Percentiles rank a stretch among this genome's conserved stretches.
Evolutionary conservation across 1,140 invertebrate species (phyloP).

Genomic region (Leptinotarsa undecemlineata): DNA sequence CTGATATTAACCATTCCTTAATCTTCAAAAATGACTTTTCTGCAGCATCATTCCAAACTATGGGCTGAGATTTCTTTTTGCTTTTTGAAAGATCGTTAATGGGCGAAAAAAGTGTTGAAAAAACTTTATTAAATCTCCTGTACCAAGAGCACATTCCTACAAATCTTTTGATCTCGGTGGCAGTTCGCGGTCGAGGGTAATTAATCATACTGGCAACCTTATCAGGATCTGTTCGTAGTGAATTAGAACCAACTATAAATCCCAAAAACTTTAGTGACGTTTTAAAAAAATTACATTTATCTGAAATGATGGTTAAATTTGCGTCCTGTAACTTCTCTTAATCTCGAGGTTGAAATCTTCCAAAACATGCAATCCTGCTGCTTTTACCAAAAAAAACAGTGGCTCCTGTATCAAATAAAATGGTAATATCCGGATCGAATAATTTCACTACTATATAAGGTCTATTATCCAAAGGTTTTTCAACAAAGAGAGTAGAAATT

Average conservation of each 20-base stretch:
- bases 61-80: conserved; percentile 21
- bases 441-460: conserved; percentile 7
- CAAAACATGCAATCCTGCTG: neutral
- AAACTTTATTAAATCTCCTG: conserved; percentile 22
- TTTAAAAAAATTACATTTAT: conserved; percentile 49
- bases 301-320: conserved; percentile 30
- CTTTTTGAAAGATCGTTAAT: conserved; percentile 37
- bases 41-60: conserved; percentile 21
- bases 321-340: neutral
- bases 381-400: neutral
- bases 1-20: conserved; percentile 35
- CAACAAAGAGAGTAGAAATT: conserved; percentile 16
- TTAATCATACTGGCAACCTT: conserved; percentile 40
- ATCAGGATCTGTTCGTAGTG: conserved; percentile 38
- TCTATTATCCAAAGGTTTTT: conserved; percentile 15
- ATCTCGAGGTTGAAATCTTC: neutral
- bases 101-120: conserved; percentile 36
- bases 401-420: neutral
- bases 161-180: neutral
- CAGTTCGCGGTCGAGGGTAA: neutral
- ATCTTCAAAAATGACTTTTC: conserved; percentile 36
- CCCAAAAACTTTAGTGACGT: conserved; percentile 48
- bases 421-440: neutral
- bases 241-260: conserved; percentile 46
- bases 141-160: conserved; percentile 37